phyloP scores from a whole-genome alignment of 2,113 vertebrate genomes.

The Pterocles orientalis region DNA sequence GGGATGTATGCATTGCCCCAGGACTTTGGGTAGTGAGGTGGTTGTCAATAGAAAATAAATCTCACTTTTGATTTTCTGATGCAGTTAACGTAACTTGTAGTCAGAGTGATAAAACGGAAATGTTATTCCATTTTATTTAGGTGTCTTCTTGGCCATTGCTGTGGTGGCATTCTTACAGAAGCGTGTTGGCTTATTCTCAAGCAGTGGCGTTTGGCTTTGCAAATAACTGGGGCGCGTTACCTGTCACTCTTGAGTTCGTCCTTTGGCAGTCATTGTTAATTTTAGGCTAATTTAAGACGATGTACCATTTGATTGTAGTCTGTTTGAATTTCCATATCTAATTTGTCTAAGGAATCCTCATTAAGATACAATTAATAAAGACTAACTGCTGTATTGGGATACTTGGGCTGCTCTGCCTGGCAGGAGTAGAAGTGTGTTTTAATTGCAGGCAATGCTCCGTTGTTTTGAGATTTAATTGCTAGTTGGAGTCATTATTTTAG shows the following conservation, averaged over 20 bases:
- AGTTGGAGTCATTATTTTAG: conserved; percentile 6
- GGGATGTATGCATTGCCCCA: not conserved
- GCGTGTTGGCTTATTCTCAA: not conserved
- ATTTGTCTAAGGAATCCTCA: not conserved
- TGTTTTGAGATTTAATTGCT: conserved; percentile 21
- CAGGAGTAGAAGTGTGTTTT: not conserved
- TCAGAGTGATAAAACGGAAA: not conserved
- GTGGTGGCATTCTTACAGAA: not conserved
- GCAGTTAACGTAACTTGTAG: not conserved
- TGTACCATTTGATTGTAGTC: not conserved
- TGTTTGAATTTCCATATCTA: not conserved
- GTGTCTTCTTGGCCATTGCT: not conserved
- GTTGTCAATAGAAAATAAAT: not conserved
- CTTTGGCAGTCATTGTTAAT: not conserved
- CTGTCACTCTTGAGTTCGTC: not conserved
- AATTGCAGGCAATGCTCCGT: not conserved
- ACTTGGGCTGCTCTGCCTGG: not conserved
- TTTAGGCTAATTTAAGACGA: not conserved
- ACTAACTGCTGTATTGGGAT: not conserved
- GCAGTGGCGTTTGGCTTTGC: not conserved
- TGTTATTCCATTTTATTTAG: not conserved
- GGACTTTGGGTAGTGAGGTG: not conserved
- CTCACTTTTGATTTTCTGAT: not conserved
- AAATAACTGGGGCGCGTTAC: not conserved
- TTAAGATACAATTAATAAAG: conserved; percentile 39